A percentile compares a stretch with the other conserved stretches of the same genome.
These are phyloP conservation scores for Acanthurus lineatus DNA, from an alignment of 2,797 vertebrate genomes.

Conservation along the genomic window DNA sequence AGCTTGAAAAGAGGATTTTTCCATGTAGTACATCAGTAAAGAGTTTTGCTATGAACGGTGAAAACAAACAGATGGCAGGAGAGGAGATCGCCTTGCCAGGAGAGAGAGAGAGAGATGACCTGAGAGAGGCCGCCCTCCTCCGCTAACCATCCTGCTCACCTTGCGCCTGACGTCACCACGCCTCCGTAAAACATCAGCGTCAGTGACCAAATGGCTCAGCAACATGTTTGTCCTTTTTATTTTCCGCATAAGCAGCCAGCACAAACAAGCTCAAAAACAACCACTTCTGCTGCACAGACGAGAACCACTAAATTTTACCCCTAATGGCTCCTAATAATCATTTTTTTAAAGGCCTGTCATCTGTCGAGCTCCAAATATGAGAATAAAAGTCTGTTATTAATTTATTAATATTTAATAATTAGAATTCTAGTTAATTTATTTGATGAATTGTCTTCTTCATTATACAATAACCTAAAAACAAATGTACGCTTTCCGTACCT, in stretches of 20 bases:
- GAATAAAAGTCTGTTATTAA: too few species aligned
- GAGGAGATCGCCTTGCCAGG: not conserved
- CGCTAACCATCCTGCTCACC: constrained; percentile 49
- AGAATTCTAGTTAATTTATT: too few species aligned
- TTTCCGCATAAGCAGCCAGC: not conserved
- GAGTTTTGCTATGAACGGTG: not conserved
- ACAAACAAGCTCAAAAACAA: not conserved
- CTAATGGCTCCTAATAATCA: not conserved
- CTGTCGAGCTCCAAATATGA: not conserved
- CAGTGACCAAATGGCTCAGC: too few species aligned
- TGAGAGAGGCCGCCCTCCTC: constrained; percentile 20
- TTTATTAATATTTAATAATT: too few species aligned
- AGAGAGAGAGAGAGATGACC: not conserved
- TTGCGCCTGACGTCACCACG: constrained; percentile 74
- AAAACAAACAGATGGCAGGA: constrained; percentile 47
- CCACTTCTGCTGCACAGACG: not conserved
- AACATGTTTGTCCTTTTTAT: not conserved
- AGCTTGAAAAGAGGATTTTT: constrained; percentile 8
- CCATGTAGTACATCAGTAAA: constrained; percentile 9
- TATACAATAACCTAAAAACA: not conserved
- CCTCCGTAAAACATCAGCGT: not conserved
- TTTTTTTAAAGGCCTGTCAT: not conserved
- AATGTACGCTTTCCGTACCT: not conserved
- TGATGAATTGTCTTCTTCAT: not conserved
- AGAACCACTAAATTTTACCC: not conserved